Evolutionary conservation across 2,113 vertebrate genomes (phyloP).

Genomic region (Nothoprocta perdicaria): DNA sequence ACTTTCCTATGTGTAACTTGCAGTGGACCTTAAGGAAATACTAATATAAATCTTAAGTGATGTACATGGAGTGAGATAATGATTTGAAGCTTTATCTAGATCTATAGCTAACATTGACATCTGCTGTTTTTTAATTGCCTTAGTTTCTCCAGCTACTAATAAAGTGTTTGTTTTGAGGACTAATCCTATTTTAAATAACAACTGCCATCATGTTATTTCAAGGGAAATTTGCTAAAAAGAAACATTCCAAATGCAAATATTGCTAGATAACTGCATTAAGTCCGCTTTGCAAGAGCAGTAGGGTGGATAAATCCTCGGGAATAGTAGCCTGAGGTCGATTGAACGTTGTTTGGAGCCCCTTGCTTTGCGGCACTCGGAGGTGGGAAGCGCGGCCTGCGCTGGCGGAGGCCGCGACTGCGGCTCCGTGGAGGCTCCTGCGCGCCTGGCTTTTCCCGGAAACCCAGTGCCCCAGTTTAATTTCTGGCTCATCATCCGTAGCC

Average conservation of each 20-base stretch:
- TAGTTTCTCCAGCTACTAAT: not conserved
- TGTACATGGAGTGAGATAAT: not conserved
- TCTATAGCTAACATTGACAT: not conserved
- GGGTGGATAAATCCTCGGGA: not conserved
- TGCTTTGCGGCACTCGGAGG: not conserved
- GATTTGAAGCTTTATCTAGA: not conserved
- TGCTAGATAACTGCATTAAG: not conserved
- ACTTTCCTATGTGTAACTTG: not conserved
- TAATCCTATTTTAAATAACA: not conserved
- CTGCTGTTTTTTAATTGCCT: not conserved
- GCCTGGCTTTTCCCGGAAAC: not conserved
- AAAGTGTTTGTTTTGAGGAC: not conserved
- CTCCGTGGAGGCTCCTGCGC: not conserved
- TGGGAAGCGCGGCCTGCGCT: slow-evolving; percentile 13
- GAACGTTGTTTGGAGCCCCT: not conserved
- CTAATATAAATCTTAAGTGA: not conserved
- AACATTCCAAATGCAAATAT: not conserved
- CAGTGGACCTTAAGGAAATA: not conserved
- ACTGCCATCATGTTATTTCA: not conserved
- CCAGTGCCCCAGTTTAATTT: not conserved
- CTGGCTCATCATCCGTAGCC: not conserved
- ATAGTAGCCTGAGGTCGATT: not conserved
- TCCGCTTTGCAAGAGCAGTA: not conserved
- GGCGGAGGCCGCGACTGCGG: not conserved
- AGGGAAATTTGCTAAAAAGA: not conserved